Conservation (phyloP, 2,113 vertebrate genomes). For the Phaetusa simplex region DNA sequence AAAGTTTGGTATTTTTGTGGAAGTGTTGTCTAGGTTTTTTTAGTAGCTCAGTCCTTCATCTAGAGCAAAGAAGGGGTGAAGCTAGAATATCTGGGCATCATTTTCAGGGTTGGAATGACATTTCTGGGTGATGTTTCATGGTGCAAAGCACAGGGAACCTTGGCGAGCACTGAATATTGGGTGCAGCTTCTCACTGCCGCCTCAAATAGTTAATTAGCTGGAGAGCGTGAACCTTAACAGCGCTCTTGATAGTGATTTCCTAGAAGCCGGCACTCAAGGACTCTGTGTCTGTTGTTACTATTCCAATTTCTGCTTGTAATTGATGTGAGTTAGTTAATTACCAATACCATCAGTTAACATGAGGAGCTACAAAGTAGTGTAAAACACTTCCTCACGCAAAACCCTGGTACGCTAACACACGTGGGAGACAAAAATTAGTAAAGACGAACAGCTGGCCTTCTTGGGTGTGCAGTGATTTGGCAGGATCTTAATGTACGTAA, state of each 20-base stretch:
- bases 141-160: not conserved
- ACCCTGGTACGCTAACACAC: fast-evolving
- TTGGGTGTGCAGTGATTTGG: not conserved
- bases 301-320: not conserved
- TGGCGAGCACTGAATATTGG: fast-evolving
- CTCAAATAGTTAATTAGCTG: not conserved
- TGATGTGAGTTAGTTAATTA: not conserved
- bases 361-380: not conserved
- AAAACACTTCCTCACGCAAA: not conserved
- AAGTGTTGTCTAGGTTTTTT: not conserved
- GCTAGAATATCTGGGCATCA: not conserved
- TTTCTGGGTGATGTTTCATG: not conserved
- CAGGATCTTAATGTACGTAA: not conserved
- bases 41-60: not conserved
- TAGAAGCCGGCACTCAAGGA: not conserved
- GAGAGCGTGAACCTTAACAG: not conserved
- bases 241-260: not conserved
- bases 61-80: not conserved
- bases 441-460: not conserved
- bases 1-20: not conserved
- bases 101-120: not conserved
- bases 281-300: not conserved
- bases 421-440: not conserved
- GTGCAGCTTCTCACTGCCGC: not conserved
- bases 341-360: not conserved